Percentiles rank a stretch among this genome's conserved stretches.
Conservation (phyloP, 2,797 vertebrate genomes). For the Streptopelia turtur region DNA sequence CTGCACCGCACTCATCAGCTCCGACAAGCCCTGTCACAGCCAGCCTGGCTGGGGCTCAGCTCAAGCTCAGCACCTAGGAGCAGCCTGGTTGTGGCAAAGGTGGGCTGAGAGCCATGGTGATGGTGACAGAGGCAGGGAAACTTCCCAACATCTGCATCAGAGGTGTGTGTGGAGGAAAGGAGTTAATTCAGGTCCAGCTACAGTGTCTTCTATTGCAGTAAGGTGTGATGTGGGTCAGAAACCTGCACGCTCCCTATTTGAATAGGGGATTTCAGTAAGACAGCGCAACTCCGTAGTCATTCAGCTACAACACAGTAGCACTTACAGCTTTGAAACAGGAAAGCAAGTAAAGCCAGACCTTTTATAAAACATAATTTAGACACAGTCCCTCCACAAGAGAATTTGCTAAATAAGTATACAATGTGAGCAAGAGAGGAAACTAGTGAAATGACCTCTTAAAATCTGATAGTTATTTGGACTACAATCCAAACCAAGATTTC, state of each 20-base stretch:
- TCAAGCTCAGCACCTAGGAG: not conserved
- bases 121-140: not conserved
- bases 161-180: not conserved
- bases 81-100: not conserved
- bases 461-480: not conserved
- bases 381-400: not conserved
- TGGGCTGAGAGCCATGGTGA: not conserved
- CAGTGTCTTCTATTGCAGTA: not conserved
- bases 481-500: not conserved
- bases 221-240: not conserved
- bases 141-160: not conserved
- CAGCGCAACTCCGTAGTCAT: not conserved
- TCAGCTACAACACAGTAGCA: not conserved
- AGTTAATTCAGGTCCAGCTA: not conserved
- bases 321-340: not conserved
- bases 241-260: no score
- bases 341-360: not conserved
- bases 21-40: fast-evolving
- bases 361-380: not conserved
- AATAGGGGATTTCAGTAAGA: not conserved
- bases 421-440: not conserved
- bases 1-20: not conserved
- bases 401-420: not conserved
- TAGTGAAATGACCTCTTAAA: not conserved
- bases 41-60: not conserved